Conservation (phyloP, 2,113 vertebrate genomes). For the Brachyistius frenatus region DNA sequence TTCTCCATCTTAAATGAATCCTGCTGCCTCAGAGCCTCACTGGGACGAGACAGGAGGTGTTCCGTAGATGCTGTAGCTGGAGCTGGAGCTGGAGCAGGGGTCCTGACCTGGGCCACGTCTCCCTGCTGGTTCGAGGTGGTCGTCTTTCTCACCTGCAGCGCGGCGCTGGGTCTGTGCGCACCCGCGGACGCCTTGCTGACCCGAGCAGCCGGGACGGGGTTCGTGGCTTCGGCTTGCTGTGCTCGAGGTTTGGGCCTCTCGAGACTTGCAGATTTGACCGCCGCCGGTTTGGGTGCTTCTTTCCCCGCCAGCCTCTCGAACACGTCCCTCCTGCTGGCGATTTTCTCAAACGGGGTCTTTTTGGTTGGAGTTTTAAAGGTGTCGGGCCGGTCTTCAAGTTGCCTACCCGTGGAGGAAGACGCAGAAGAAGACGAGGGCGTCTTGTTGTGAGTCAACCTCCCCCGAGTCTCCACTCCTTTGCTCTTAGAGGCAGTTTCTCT, state of each 20-base stretch:
- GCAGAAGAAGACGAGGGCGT: slow-evolving; percentile 4
- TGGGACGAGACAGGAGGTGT: slow-evolving; percentile 39
- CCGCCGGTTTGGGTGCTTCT: slow-evolving; percentile 51
- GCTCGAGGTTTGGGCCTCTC: slow-evolving; percentile 75
- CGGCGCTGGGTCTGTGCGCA: slow-evolving; percentile 28
- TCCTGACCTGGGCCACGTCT: slow-evolving; percentile 43
- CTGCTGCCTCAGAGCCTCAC: slow-evolving; percentile 53
- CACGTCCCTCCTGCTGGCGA: slow-evolving; percentile 71
- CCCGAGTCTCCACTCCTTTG: slow-evolving; percentile 16
- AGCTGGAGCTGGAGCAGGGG: neutral
- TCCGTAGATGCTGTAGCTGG: neutral
- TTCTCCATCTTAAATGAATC: slow-evolving; percentile 86
- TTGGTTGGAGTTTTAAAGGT: slow-evolving; percentile 69
- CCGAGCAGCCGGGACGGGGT: slow-evolving; percentile 38
- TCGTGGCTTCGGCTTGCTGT: slow-evolving; percentile 57
- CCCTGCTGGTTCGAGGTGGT: slow-evolving; percentile 34
- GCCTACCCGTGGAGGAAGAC: slow-evolving; percentile 8
- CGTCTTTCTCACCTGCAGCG: slow-evolving; percentile 54
- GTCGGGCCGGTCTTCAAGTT: slow-evolving; percentile 29
- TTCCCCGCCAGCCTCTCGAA: slow-evolving; percentile 72
- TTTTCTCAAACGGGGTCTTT: slow-evolving; percentile 72
- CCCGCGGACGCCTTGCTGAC: slow-evolving; percentile 15
- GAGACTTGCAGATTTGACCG: slow-evolving; percentile 64
- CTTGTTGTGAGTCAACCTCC: slow-evolving; percentile 7
- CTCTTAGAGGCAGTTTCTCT: slow-evolving; percentile 55